phyloP scores from a whole-genome alignment of 2,888 invertebrate genomes.

The Acleris holmiana region DNA sequence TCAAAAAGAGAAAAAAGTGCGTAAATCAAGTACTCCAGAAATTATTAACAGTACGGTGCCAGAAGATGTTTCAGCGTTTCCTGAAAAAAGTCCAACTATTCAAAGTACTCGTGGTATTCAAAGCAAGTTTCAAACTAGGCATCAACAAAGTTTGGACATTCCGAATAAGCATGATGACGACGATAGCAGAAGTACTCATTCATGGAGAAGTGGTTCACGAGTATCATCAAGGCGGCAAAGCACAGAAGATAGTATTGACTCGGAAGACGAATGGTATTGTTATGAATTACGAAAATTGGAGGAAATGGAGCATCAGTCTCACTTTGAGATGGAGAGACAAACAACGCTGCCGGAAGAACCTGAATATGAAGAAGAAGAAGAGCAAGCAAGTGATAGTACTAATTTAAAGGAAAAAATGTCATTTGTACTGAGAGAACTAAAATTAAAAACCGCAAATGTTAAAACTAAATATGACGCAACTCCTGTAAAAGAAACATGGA shows the following conservation, averaged over 20 bases:
- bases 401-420: slow-evolving; percentile 92
- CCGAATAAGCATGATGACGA: slow-evolving; percentile 92
- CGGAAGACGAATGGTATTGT: slow-evolving; percentile 97
- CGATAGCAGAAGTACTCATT: slow-evolving; percentile 93
- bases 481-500: slow-evolving; percentile 71
- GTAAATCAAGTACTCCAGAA: slow-evolving; percentile 70
- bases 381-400: slow-evolving; percentile 85
- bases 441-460: slow-evolving; percentile 86
- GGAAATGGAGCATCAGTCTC: slow-evolving; percentile 91
- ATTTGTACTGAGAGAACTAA: slow-evolving; percentile 90
- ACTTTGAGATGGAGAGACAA: slow-evolving; percentile 86
- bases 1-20: slow-evolving; percentile 62
- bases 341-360: slow-evolving; percentile 85
- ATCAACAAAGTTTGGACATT: slow-evolving; percentile 92
- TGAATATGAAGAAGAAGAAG: slow-evolving; percentile 77
- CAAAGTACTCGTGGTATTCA: slow-evolving; percentile 84
- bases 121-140: slow-evolving; percentile 86
- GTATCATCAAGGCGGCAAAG: slow-evolving; percentile 94
- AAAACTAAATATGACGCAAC: slow-evolving; percentile 74
- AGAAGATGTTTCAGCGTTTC: slow-evolving; percentile 78
- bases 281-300: slow-evolving; percentile 94
- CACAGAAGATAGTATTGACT: slow-evolving; percentile 96
- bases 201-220: slow-evolving; percentile 93
- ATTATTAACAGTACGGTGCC: slow-evolving; percentile 65
- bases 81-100: slow-evolving; percentile 88